These are phyloP conservation scores for Cettia cetti DNA, from an alignment of 2,113 vertebrate genomes.

Conservation along the genomic window DNA sequence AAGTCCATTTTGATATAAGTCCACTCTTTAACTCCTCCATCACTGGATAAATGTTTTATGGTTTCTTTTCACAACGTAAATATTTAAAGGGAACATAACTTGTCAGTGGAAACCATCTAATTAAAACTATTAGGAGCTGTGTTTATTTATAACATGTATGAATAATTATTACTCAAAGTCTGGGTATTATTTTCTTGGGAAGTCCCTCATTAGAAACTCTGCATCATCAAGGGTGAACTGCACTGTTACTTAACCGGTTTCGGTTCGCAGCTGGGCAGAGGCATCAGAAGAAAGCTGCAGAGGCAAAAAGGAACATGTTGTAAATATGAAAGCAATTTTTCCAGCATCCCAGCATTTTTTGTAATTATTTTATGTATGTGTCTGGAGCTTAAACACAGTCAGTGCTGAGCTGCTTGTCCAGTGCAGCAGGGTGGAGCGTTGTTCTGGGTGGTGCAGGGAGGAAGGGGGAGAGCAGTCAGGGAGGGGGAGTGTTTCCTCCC, in stretches of 20 bases:
- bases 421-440: rapidly evolving
- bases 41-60: background rate
- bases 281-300: background rate
- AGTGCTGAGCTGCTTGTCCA: background rate
- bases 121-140: conserved; percentile 33
- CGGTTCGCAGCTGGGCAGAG: conserved; percentile 16
- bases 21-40: background rate
- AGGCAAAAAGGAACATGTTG: background rate
- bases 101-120: background rate
- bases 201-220: conserved; percentile 68
- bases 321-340: background rate
- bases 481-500: background rate
- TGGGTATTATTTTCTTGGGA: conserved; percentile 62
- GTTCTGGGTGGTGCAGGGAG: background rate
- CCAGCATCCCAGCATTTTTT: background rate
- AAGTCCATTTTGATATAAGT: background rate
- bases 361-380: background rate
- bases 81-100: background rate
- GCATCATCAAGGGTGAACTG: conserved; percentile 52
- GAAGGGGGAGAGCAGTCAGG: background rate
- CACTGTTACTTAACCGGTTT: conserved; percentile 57
- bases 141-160: conserved; percentile 51
- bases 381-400: background rate
- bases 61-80: background rate
- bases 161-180: conserved; percentile 62